These are phyloP conservation scores for Pseudomugil tenellus DNA, from an alignment of 2,797 vertebrate species.

Conservation along the genomic window DNA sequence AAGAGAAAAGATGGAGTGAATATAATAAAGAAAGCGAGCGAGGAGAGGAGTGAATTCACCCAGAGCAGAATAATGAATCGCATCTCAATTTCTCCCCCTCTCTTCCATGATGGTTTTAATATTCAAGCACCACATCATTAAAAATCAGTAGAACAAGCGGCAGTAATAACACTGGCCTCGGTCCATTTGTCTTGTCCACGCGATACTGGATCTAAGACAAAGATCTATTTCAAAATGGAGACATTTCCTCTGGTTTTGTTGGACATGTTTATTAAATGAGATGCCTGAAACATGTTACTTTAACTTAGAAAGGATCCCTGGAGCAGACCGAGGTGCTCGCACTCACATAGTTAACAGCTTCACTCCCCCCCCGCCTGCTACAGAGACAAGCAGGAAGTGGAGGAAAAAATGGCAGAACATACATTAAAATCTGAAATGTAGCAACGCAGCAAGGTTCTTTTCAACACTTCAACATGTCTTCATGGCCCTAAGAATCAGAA, in stretches of 20 bases:
- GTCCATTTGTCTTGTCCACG: background rate
- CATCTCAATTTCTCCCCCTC: constrained; percentile 54
- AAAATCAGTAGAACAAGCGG: constrained; percentile 35
- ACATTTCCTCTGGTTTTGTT: background rate
- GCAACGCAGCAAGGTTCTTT: background rate
- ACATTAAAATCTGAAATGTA: background rate
- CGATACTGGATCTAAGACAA: constrained; percentile 1
- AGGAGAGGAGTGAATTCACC: constrained; percentile 48
- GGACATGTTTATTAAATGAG: background rate
- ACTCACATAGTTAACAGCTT: background rate
- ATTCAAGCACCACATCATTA: constrained; percentile 67
- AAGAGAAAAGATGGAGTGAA: constrained; percentile 33
- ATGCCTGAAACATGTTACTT: background rate
- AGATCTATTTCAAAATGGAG: background rate
- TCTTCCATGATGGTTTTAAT: constrained; percentile 62
- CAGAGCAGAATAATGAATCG: constrained; percentile 68
- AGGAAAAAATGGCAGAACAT: background rate
- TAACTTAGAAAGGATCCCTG: background rate
- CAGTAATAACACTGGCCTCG: constrained; percentile 19
- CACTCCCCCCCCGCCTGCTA: background rate
- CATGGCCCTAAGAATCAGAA: background rate
- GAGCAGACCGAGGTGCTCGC: background rate
- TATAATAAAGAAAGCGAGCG: constrained; percentile 41
- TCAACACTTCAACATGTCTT: background rate
- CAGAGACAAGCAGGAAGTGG: background rate